Base-by-base conservation (phyloP, 53 echinoderm and acorn worm genomes). In the Echinarachnius parma region DNA sequence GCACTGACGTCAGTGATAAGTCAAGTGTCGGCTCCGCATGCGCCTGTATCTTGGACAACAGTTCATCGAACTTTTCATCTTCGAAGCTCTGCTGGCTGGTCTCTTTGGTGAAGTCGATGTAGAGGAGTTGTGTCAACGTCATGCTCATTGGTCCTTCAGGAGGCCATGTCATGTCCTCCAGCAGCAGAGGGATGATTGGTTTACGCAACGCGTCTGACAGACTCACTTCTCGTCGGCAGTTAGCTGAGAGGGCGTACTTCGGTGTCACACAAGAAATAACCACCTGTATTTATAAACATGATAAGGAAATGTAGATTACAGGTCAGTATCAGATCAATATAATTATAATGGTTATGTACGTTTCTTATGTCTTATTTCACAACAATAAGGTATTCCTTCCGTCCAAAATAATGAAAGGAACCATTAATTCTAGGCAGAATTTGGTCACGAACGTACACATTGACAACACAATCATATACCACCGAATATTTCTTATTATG, bases 141-240 rank as follows among this genome's bases (percentile, higher is more conserved):
- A 92, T 92, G 63, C 88, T 89, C 92, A 92, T 92, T 60, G 92
- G 92, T 11, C 92, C 92, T 59, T 89, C 84, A 5, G 88, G 92
- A 13, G 92, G 88, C 92, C 92, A 92, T 4, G 88, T 74, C 85
- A 89, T 89, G 3, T 75, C 35, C 26, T 79, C 59, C 53, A 92
- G 60, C 46, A 92, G 66, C 5, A 92, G 58, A n/a, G 88, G 92
- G 9, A 92, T 82, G 82, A 92, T 85, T 20, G 92, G 92, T 64
- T 88, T 88, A 2, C 85, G 82, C 4, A 92, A 85, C 21, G 88
- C 88, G 67, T 92, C 92, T 26, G 92, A 80, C 23, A 92, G 80
- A 44, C 92, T 87, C 4, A 92, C 87, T 48, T 92, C 92, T n/a
- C 88, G 75, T 24, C 92, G 80, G 66, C 92, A 92, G 80, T 92